phyloP scores from a whole-genome alignment of 2,797 vertebrate genomes.

The Oreonectes daqikongensis region DNA sequence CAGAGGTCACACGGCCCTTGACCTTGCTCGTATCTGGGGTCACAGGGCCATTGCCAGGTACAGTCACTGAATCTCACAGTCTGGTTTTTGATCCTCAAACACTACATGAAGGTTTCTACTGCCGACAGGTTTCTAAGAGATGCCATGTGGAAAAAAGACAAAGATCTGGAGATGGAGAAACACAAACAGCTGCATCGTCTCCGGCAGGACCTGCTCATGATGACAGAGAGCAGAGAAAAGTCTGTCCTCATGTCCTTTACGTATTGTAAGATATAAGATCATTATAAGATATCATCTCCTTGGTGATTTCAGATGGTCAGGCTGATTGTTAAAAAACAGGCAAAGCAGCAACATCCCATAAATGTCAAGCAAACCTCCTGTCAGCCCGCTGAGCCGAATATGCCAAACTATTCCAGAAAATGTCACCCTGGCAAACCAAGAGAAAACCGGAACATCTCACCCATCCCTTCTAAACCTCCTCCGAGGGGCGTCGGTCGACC shows the following conservation, averaged over 20 bases:
- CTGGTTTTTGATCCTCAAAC: neutral
- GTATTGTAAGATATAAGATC: too few relatives aligned
- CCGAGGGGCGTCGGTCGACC: conserved; percentile 38
- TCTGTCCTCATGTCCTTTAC: too few relatives aligned
- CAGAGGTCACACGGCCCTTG: conserved; percentile 67
- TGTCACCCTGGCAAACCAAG: neutral
- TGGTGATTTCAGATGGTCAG: conserved; percentile 50
- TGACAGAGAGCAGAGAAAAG: conserved; percentile 39
- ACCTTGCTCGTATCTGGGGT: conserved; percentile 66
- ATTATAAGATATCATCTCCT: too few relatives aligned
- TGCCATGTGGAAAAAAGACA: conserved; percentile 53
- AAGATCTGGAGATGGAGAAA: conserved; percentile 42
- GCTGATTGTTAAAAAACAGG: conserved; percentile 47
- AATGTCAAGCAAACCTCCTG: conserved; percentile 52
- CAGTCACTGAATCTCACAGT: neutral
- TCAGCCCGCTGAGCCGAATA: conserved; percentile 31
- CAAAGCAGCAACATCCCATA: conserved; percentile 39
- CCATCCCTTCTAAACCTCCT: conserved; percentile 44
- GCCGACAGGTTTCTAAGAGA: conserved; percentile 52
- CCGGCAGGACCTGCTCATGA: conserved; percentile 33
- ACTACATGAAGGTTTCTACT: neutral
- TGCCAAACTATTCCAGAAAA: neutral
- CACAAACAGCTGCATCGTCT: conserved; percentile 35
- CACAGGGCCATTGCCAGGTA: conserved; percentile 67
- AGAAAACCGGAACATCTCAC: conserved; percentile 44